A percentile compares a stretch with the other conserved stretches of the same genome.
Conservation (phyloP, 2,113 vertebrate genomes). For the Coturnix japonica region DNA sequence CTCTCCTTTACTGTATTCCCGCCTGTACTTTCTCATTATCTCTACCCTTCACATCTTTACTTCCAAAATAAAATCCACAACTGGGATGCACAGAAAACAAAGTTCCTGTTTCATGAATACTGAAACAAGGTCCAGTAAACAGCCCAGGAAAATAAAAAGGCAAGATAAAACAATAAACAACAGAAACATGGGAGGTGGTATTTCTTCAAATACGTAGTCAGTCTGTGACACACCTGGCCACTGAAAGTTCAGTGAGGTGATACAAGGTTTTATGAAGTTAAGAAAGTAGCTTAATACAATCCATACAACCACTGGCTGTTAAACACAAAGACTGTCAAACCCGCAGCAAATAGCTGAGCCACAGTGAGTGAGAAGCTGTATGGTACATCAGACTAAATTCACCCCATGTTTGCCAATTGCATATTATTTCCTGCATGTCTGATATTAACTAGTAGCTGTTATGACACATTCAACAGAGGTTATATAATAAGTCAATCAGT, state of each 20-base stretch:
- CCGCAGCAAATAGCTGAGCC: not conserved
- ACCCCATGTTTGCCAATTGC: not conserved
- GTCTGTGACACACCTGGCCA: not conserved
- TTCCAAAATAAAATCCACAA: not conserved
- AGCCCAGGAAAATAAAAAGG: not conserved
- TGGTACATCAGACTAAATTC: not conserved
- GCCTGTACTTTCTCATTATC: not conserved
- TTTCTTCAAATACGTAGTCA: not conserved
- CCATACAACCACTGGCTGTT: not conserved
- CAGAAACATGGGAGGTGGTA: not conserved
- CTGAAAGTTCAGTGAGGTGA: not conserved
- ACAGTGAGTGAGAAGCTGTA: not conserved
- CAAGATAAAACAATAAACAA: not conserved
- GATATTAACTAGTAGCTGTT: not conserved
- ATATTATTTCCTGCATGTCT: not conserved
- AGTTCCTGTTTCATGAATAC: not conserved
- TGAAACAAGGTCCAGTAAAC: not conserved
- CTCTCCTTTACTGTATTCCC: not conserved
- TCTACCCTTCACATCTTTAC: not conserved
- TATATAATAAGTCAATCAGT: not conserved
- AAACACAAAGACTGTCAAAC: not conserved
- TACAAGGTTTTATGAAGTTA: not conserved
- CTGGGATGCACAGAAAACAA: not conserved
- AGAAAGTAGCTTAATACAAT: not conserved
- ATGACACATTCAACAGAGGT: not conserved